Conservation (phyloP, 2,888 invertebrate species). For the Pecten maximus region DNA sequence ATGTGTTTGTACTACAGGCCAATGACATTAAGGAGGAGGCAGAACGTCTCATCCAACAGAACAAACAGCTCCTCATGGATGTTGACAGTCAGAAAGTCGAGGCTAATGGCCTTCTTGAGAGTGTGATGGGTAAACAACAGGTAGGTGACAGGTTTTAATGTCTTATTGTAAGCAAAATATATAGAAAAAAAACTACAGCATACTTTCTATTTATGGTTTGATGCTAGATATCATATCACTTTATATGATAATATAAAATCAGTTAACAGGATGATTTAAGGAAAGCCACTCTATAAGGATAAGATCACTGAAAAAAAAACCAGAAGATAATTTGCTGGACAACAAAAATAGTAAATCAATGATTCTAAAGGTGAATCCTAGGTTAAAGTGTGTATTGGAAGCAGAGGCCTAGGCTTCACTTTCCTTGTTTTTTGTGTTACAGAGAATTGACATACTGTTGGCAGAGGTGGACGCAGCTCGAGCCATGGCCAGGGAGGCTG, state of each 20-base stretch:
- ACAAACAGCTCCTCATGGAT: slow-evolving; percentile 81
- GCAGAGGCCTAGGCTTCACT: too few relatives aligned
- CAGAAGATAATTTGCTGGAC: too few relatives aligned
- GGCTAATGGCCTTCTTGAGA: slow-evolving; percentile 83
- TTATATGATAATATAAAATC: too few relatives aligned
- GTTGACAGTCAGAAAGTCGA: slow-evolving; percentile 86
- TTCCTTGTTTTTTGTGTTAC: slow-evolving; percentile 69
- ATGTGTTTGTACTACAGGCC: slow-evolving; percentile 67
- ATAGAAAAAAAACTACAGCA: too few relatives aligned
- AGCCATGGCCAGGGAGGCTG: slow-evolving; percentile 91
- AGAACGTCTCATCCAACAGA: slow-evolving; percentile 87
- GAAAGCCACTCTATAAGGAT: too few relatives aligned
- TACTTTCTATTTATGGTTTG: too few relatives aligned
- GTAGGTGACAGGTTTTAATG: slow-evolving; percentile 67
- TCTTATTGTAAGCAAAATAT: background rate
- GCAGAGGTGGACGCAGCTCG: slow-evolving; percentile 88
- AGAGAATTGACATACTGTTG: slow-evolving; percentile 90
- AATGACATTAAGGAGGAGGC: slow-evolving; percentile 85
- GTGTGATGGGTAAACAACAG: slow-evolving; percentile 87
- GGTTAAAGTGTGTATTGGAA: too few relatives aligned
- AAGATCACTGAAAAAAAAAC: too few relatives aligned
- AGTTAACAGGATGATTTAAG: too few relatives aligned
- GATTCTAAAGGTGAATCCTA: too few relatives aligned
- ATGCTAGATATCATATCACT: too few relatives aligned
- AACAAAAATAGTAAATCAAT: too few relatives aligned